Conservation (phyloP, 2,113 vertebrate genomes). For the Pelodiscus sinensis region DNA sequence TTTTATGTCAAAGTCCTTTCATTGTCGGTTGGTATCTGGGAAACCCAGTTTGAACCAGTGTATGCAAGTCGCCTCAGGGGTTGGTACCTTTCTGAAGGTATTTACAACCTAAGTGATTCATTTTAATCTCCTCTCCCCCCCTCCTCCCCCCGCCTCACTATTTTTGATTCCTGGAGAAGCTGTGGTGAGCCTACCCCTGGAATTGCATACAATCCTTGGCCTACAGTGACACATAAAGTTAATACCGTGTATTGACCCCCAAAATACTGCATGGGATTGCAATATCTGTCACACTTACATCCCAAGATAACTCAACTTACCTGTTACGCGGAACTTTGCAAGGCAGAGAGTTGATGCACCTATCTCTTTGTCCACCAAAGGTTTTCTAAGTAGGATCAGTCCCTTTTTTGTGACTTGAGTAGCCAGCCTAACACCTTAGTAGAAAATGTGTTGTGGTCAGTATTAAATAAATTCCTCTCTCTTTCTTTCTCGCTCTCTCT, state of each 20-base stretch:
- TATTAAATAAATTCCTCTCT: background rate
- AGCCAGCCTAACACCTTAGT: background rate
- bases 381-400: background rate
- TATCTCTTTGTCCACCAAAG: background rate
- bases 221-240: background rate
- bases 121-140: background rate
- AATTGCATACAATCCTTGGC: background rate
- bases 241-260: background rate
- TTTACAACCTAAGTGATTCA: background rate
- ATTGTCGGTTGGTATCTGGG: background rate
- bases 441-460: background rate
- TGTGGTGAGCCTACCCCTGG: background rate
- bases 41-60: background rate
- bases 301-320: background rate
- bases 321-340: background rate
- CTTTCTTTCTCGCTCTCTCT: no score
- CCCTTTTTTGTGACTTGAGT: background rate
- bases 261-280: no score
- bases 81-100: background rate
- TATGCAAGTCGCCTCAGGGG: background rate
- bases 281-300: background rate
- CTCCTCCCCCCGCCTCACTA: background rate
- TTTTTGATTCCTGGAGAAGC: background rate
- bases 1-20: background rate
- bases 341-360: background rate